Conservation (phyloP, 2,888 invertebrate species). For the Drosophila pseudotalamancana region DNA sequence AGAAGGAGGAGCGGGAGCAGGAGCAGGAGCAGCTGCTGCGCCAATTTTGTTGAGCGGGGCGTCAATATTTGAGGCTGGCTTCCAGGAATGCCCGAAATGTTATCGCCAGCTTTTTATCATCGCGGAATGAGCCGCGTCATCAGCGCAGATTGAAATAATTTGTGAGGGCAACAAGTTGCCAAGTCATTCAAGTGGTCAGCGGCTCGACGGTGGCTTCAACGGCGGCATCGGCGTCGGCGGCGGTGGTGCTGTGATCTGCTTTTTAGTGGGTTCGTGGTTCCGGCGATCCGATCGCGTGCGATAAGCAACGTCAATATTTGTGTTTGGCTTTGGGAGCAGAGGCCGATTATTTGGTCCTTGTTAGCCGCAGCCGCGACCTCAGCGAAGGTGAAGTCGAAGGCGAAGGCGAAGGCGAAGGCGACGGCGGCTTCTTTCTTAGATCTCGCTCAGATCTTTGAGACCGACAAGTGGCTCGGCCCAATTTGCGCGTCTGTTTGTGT, state of each 20-base stretch:
- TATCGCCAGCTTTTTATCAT: slow-evolving; percentile 74
- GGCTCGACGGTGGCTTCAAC: slow-evolving; percentile 10
- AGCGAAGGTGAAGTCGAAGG: slow-evolving; percentile 4
- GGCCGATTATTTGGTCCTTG: slow-evolving; percentile 61
- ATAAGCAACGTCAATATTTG: slow-evolving; percentile 79
- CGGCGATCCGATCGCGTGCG: slow-evolving; percentile 72
- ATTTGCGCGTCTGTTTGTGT: slow-evolving; percentile 71
- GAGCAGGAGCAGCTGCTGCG: slow-evolving; percentile 35
- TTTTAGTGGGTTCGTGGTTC: slow-evolving; percentile 19
- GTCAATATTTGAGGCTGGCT: slow-evolving; percentile 39
- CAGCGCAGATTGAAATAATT: slow-evolving; percentile 78
- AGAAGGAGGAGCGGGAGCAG: background rate
- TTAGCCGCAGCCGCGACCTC: slow-evolving; percentile 41
- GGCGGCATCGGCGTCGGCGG: slow-evolving; percentile 36
- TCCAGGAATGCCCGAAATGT: slow-evolving; percentile 55
- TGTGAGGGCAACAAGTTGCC: slow-evolving; percentile 58
- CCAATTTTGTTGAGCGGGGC: slow-evolving; percentile 56
- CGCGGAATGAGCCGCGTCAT: slow-evolving; percentile 73
- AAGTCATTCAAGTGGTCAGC: slow-evolving; percentile 67
- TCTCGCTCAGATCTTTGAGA: slow-evolving; percentile 12
- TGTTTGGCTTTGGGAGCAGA: slow-evolving; percentile 59
- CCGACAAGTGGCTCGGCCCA: slow-evolving; percentile 74
- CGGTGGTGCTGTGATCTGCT: slow-evolving; percentile 32
- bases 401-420: slow-evolving; percentile 9
- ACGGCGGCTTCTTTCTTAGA: slow-evolving; percentile 26